Evolutionary conservation across 2,797 vertebrate genomes (phyloP).

Genomic region (Mus caroli): DNA sequence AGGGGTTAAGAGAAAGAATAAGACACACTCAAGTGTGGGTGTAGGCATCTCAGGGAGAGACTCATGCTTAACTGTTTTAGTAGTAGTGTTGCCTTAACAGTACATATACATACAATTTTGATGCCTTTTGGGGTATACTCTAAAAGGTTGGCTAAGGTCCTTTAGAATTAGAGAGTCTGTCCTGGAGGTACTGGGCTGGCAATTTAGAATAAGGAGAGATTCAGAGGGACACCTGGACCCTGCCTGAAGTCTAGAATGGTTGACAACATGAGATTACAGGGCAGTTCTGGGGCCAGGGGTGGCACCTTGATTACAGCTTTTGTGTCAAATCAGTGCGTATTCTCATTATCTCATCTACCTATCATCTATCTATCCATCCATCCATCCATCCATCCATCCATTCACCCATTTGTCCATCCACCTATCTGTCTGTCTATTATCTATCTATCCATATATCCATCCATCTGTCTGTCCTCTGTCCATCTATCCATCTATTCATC

Average conservation of each 20-base stretch:
- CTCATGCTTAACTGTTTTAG: too few relatives aligned
- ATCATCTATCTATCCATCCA: neutral
- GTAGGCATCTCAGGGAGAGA: neutral
- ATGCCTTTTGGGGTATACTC: neutral
- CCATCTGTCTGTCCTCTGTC: too few relatives aligned
- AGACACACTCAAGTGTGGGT: neutral
- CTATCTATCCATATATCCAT: neutral
- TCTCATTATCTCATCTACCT: neutral
- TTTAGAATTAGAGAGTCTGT: neutral
- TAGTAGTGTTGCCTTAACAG: neutral
- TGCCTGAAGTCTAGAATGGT: neutral
- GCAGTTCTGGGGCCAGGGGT: neutral
- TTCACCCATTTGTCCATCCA: neutral
- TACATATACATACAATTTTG: neutral
- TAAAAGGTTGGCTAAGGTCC: neutral
- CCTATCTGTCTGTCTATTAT: neutral
- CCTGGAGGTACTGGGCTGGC: neutral
- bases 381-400: neutral
- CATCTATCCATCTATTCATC: neutral
- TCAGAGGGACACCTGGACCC: neutral
- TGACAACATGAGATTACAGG: neutral
- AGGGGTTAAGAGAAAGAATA: neutral
- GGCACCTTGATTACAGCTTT: neutral
- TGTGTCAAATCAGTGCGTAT: neutral
- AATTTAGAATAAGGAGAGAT: neutral